Base-by-base conservation (phyloP, 2,888 invertebrate genomes). In the Microdon myrmicae region DNA sequence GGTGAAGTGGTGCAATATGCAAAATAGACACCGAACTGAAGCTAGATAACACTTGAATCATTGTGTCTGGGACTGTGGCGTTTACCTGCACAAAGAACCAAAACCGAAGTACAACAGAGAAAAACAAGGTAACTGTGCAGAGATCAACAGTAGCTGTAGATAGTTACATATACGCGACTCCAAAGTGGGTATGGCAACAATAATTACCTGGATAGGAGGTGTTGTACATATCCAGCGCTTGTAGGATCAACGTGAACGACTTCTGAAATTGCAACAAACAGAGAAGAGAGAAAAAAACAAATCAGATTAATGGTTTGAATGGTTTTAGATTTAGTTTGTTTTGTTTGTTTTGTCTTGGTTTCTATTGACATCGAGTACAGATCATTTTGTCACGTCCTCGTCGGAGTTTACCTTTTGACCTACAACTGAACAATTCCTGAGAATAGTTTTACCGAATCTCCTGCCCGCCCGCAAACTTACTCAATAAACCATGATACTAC, bases 231-330 rank as follows among this genome's bases (percentile, higher is more conserved):
- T 95, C 94, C 84, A 91, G 87, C 68, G 94, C 94, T 82, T 94
- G 93, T 73, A 95, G 86, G 73, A 94, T 93, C 75, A 95, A 85
- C 72, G 94, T 94, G 83, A 94, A 94, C 72, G 94, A 92, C 81
- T 93, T 89, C 94, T 91, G 89, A 71, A 87, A 87, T 77, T 74
- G 69, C 44, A 68, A 67, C 45, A 47, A 43, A 68, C 29, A 61
- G 44, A 49, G 10, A 49, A 32, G 37, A 13, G 32, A 55, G 56
- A 64, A 20, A 60, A 22, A 38, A 20, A 45, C 32, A 49, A 41
- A 48, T 31, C 56, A 20, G 34, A 56, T 61, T 61, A 61, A 56
- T 56, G 45, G 41, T 43, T 22, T 9, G 9, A 8, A 3, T 37
- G 34, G 9, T 35, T 45, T 45, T 35, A 35, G 31, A n/a, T 38